Evolutionary conservation across 2,797 vertebrate species (phyloP).

Genomic region (Halcyon chelicuti): DNA sequence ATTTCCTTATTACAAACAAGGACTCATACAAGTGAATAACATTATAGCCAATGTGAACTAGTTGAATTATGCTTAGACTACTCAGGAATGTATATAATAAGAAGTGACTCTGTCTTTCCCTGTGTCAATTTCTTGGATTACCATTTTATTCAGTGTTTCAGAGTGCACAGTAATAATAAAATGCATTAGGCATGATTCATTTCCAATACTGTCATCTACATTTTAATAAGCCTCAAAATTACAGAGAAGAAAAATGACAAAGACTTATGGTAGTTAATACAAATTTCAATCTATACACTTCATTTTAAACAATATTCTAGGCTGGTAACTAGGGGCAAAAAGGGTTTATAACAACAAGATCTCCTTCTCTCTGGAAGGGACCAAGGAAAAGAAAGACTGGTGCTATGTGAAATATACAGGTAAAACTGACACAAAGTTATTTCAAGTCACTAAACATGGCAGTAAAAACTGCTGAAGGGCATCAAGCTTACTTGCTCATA

Average conservation of each 20-base stretch:
- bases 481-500: background rate
- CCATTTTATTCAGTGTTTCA: background rate
- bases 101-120: background rate
- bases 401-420: background rate
- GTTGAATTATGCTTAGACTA: background rate
- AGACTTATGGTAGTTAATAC: background rate
- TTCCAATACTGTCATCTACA: slow-evolving; percentile 1
- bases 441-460: background rate
- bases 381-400: background rate
- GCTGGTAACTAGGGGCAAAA: background rate
- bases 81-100: background rate
- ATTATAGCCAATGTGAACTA: background rate
- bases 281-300: background rate
- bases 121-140: background rate
- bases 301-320: background rate
- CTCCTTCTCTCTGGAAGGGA: background rate
- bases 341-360: background rate
- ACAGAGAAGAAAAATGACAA: background rate
- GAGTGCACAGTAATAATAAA: background rate
- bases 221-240: slow-evolving; percentile 18
- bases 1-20: background rate
- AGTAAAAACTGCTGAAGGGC: background rate
- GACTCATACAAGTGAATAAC: background rate
- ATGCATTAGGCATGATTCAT: background rate
- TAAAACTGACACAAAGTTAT: background rate